Evolutionary conservation across 2,113 vertebrate genomes (phyloP).

Genomic region (Brienomyrus brachyistius): DNA sequence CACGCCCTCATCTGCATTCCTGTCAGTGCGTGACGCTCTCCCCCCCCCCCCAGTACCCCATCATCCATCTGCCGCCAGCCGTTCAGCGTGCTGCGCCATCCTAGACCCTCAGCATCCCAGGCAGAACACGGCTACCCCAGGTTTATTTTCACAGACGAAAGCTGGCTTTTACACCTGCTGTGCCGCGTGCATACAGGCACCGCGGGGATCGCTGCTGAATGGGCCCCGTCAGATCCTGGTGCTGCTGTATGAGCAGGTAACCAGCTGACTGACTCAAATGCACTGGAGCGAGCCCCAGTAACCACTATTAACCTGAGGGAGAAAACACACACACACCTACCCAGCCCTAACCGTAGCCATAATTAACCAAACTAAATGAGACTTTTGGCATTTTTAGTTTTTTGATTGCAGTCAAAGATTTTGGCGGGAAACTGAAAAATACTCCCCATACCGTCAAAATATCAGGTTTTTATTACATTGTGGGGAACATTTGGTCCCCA

Average conservation of each 20-base stretch:
- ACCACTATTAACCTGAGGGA: not conserved
- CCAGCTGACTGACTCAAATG: not conserved
- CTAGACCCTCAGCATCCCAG: not conserved
- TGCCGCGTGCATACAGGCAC: not conserved
- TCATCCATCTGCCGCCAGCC: conserved; percentile 54
- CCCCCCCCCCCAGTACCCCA: conserved; percentile 35
- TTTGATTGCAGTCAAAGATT: too few relatives aligned
- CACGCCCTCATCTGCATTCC: conserved; percentile 45
- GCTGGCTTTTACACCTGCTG: not conserved
- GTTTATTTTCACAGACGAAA: not conserved
- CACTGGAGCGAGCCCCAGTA: not conserved
- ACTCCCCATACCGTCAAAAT: too few relatives aligned
- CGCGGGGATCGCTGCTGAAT: not conserved
- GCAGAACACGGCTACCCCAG: not conserved
- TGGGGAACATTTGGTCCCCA: too few relatives aligned
- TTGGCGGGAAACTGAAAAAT: too few relatives aligned
- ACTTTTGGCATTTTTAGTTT: too few relatives aligned
- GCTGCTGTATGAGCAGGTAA: not conserved
- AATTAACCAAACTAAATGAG: too few relatives aligned
- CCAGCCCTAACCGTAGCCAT: too few relatives aligned
- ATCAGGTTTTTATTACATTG: too few relatives aligned
- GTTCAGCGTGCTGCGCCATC: not conserved
- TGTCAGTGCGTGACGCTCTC: conserved; percentile 38
- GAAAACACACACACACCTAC: not conserved
- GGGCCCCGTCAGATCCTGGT: not conserved